Percentiles rank a stretch among this genome's conserved stretches.
These are phyloP conservation scores for Drosophila picticornis DNA, from an alignment of 2,888 invertebrate genomes.

Conservation along the genomic window DNA sequence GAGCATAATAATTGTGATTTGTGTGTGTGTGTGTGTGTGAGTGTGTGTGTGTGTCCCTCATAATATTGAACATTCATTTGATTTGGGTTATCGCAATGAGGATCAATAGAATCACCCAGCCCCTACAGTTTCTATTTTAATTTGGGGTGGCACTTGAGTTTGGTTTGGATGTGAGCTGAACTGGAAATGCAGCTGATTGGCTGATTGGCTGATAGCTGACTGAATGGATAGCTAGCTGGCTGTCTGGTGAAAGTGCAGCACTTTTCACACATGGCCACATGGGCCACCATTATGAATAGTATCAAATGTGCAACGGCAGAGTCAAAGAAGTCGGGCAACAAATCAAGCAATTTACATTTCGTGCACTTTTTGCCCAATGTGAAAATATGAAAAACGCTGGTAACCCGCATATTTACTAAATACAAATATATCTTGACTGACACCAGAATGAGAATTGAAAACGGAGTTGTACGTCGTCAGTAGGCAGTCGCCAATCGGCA, in stretches of 20 bases:
- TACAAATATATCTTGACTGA: neutral
- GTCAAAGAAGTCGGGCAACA: slow-evolving; percentile 30
- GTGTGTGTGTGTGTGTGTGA: neutral
- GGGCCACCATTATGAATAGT: slow-evolving; percentile 68
- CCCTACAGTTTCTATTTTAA: neutral
- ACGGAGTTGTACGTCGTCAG: neutral
- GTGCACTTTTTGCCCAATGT: slow-evolving; percentile 55
- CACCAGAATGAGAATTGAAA: slow-evolving; percentile 8
- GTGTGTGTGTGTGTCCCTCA: slow-evolving; percentile 2
- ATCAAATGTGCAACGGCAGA: slow-evolving; percentile 55
- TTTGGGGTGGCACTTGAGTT: slow-evolving; percentile 37
- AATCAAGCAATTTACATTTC: slow-evolving; percentile 76
- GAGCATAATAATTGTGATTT: neutral
- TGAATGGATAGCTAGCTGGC: slow-evolving; percentile 8
- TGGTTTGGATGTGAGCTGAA: slow-evolving; percentile 57
- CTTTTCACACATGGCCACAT: slow-evolving; percentile 67
- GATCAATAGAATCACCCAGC: slow-evolving; percentile 5
- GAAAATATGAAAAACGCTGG: slow-evolving; percentile 51
- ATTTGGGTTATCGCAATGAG: slow-evolving; percentile 10
- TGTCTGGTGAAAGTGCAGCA: slow-evolving; percentile 70
- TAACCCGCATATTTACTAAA: slow-evolving; percentile 45
- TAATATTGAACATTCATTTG: slow-evolving; percentile 7
- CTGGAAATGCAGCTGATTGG: slow-evolving; percentile 34
- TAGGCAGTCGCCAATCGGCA: neutral
- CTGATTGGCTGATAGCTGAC: neutral